Conservation (phyloP, 1,140 invertebrate species). For the Macrobrachium rosenbergii region DNA sequence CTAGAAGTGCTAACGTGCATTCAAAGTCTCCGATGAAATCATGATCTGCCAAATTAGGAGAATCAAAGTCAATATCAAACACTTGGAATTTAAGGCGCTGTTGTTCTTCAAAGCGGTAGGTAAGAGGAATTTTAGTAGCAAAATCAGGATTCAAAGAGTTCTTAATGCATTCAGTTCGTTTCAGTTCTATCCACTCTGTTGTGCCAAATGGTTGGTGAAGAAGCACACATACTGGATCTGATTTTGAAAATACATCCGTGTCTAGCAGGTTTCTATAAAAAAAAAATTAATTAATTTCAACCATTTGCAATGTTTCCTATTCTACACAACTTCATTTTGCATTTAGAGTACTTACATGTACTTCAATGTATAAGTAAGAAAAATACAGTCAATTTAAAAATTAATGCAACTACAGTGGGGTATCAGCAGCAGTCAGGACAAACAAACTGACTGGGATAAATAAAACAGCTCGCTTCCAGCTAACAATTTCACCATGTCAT, state of each 20-base stretch:
- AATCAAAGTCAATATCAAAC: constrained; percentile 75
- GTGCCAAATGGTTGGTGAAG: constrained; percentile 72
- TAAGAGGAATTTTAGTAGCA: constrained; percentile 72
- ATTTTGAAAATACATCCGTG: constrained; percentile 77
- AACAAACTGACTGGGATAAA: no score
- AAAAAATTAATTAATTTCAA: constrained; percentile 29
- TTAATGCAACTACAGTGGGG: no score
- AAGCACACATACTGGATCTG: constrained; percentile 77
- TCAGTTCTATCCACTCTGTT: constrained; percentile 74
- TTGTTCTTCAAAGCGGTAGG: constrained; percentile 73
- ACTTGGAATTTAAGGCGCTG: constrained; percentile 73
- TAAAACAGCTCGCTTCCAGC: no score
- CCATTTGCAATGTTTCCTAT: no score
- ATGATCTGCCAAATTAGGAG: constrained; percentile 72
- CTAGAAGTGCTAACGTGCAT: constrained; percentile 74
- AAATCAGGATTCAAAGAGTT: constrained; percentile 77
- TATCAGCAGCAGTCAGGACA: no score
- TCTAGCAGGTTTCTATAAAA: constrained; percentile 74
- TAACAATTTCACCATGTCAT: no score
- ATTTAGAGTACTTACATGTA: no score
- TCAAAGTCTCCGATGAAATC: constrained; percentile 76
- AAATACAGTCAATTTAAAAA: no score
- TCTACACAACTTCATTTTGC: no score
- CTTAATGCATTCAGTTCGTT: constrained; percentile 76
- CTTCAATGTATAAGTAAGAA: no score